phyloP scores from a whole-genome alignment of 2,797 vertebrate species.

The Poeciliopsis infans region DNA sequence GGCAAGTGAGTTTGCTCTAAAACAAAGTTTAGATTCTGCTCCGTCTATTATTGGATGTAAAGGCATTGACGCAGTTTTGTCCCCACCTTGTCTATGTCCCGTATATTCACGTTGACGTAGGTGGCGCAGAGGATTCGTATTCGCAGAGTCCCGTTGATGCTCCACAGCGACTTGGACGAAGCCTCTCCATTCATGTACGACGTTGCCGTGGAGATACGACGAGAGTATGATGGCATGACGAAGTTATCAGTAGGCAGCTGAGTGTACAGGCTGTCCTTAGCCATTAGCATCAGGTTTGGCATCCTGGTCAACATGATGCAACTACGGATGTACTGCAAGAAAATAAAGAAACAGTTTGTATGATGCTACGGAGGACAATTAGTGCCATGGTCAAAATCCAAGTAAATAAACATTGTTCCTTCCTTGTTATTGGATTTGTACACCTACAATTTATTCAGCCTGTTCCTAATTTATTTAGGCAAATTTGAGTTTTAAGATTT shows the following conservation, averaged over 20 bases:
- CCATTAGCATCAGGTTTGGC: conserved; percentile 98
- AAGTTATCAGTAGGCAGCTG: conserved; percentile 94
- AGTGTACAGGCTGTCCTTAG: conserved; percentile 95
- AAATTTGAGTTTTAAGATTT: too few species aligned
- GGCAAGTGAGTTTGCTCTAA: neutral
- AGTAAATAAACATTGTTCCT: too few species aligned
- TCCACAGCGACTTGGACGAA: conserved; percentile 93
- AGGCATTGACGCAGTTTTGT: neutral
- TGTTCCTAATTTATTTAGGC: too few species aligned
- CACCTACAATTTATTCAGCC: too few species aligned
- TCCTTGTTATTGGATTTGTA: too few species aligned
- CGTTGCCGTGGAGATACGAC: conserved; percentile 94
- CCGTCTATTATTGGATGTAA: neutral
- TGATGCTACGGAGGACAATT: neutral
- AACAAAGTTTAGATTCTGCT: neutral
- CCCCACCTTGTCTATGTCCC: conserved; percentile 96
- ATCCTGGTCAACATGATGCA: conserved; percentile 96
- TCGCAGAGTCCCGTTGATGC: conserved; percentile 90
- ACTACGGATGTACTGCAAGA: conserved; percentile 91
- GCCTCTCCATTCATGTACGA: conserved; percentile 97
- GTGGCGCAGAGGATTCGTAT: conserved; percentile 96
- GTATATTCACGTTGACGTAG: conserved; percentile 97
- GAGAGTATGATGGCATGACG: conserved; percentile 93
- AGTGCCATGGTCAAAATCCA: neutral
- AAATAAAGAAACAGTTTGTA: conserved; percentile 27